Evolutionary conservation across 2,888 invertebrate species (phyloP), one percentile per base, ranked within the genome.

Genomic region (Diplazon laetatorius): DNA sequence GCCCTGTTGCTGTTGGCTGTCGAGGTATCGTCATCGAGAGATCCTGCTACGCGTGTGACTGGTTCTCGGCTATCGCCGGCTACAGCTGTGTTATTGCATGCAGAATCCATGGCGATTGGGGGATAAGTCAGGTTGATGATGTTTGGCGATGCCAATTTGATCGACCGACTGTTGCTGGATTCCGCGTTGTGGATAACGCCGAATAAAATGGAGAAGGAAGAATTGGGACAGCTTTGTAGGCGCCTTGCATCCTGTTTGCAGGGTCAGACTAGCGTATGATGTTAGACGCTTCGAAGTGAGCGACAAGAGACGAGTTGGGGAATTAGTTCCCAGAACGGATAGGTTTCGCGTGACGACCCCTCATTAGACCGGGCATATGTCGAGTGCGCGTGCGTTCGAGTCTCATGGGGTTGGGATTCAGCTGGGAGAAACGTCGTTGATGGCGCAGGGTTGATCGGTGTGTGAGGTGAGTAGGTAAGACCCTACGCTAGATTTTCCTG

Each of bases 341-440:
- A 84, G 86, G 84, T 87, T 89, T 90, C 85, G 90, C 90, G 89
- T 90, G 90, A 86, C 87, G 87, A 87, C 83, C 85, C 81, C 83
- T 87, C 89, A 87, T 90, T 87, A 88, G 82, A 69, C 71, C 63
- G 57, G 14, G 20, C n/a, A 2, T 3, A 20, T n/a, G n/a, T 30
- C 25, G 18, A 37, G 62, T 69, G 65, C 87, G 88, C 89, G 87
- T 89, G n/a, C n/a, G 89, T 83, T 84, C 80, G 72, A 79, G 82
- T 80, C 84, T 86, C 87, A 87, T 87, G 87, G 55, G 18, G n/a
- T n/a, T 42, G 22, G 62, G 68, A 68, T 37, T 52, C 35, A 37
- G 60, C 30, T 14, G 52, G 62, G 77, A 77, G 52, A 55, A 42
- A 46, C 68, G 68, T 68, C 48, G 63, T 22, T 57, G 55, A 55